phyloP scores from a whole-genome alignment of 64 coral and sea anemone species.

The Acropora yongei region DNA sequence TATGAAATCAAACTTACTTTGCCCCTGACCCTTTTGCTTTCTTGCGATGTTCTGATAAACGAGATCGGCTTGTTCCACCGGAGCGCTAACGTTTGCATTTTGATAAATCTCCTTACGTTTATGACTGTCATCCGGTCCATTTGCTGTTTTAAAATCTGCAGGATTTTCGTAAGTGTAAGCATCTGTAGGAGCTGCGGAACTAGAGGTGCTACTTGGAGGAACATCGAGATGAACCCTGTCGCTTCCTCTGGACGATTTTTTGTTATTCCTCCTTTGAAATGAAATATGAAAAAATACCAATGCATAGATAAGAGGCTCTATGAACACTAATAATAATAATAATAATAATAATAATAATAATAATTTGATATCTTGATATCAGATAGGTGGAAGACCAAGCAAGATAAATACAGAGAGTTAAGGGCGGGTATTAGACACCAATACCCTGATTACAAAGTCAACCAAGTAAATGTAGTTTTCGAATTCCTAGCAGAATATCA shows the following conservation, averaged over 20 bases:
- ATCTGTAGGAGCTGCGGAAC: neutral
- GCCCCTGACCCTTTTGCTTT: neutral
- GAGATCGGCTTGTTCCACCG: neutral
- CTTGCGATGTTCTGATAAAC: neutral
- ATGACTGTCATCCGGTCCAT: neutral
- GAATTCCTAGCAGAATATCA: no score
- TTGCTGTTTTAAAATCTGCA: neutral
- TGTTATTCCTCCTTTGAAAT: neutral
- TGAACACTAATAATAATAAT: no score
- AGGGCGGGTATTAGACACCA: no score
- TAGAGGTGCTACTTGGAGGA: neutral
- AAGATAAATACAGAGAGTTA: no score
- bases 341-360: no score
- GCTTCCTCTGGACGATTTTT: neutral
- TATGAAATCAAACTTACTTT: neutral
- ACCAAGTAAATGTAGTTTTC: no score
- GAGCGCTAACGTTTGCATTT: neutral
- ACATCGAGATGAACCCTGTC: neutral
- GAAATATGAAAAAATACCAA: neutral
- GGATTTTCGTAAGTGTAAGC: neutral
- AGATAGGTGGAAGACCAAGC: no score
- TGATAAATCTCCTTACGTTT: neutral
- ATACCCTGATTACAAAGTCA: no score
- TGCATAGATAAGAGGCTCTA: no score
- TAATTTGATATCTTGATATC: no score